Evolutionary conservation across 1,140 invertebrate genomes (phyloP).

Genomic region (Ectropis grisescens): DNA sequence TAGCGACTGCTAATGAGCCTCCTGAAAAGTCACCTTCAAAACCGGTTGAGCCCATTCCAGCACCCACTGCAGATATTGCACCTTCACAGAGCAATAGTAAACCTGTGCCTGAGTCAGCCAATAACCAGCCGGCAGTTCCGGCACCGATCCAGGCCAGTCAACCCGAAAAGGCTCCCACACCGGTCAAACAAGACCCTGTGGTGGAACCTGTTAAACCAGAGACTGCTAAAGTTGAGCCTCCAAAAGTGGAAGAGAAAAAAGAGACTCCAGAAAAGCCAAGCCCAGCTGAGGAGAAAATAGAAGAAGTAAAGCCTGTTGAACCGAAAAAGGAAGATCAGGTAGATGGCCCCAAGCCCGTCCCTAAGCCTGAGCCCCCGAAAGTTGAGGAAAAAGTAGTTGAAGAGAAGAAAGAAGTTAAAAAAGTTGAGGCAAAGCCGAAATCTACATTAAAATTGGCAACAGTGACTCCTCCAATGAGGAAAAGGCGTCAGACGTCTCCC

Average conservation of each 20-base stretch:
- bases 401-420: conserved; percentile 40
- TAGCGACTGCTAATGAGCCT: conserved; percentile 50
- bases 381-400: conserved; percentile 33
- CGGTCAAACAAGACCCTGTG: conserved; percentile 27
- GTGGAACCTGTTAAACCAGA: too few species aligned
- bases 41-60: conserved; percentile 42
- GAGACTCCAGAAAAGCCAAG: conserved; percentile 21
- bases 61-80: conserved; percentile 47
- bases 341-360: conserved; percentile 16
- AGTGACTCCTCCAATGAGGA: conserved; percentile 65
- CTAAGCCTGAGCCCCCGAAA: conserved; percentile 15
- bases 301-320: conserved; percentile 21
- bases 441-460: conserved; percentile 68
- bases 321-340: conserved; percentile 26
- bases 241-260: conserved; percentile 33
- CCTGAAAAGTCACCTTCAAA: conserved; percentile 51
- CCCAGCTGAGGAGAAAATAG: conserved; percentile 22
- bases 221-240: conserved; percentile 27
- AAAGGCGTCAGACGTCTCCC: conserved; percentile 57
- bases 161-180: conserved; percentile 27
- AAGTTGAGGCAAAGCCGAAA: conserved; percentile 48
- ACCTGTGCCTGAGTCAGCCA: conserved; percentile 51
- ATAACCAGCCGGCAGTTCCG: conserved; percentile 11
- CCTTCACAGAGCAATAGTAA: conserved; percentile 53
- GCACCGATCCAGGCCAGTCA: too few species aligned